Evolutionary conservation across 2,888 invertebrate genomes (phyloP).

Genomic region (Euspilapteryx auroguttella): DNA sequence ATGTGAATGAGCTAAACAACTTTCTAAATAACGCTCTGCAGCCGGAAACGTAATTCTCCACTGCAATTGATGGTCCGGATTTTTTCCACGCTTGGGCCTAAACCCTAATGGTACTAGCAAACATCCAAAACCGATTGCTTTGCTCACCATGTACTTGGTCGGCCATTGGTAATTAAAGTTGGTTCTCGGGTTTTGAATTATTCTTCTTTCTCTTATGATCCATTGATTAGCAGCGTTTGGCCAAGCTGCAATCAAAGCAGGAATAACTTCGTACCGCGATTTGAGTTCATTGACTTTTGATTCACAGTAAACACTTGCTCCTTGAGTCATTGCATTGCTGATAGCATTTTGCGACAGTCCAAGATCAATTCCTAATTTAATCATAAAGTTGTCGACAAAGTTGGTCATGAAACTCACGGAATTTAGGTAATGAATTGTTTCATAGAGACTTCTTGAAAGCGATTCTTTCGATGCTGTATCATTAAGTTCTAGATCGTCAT

Average conservation of each 20-base stretch:
- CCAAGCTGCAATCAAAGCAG: conserved; percentile 73
- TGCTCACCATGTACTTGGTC: conserved; percentile 64
- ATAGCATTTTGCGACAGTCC: conserved; percentile 59
- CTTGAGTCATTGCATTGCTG: conserved; percentile 60
- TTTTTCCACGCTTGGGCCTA: conserved; percentile 62
- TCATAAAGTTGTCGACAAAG: conserved; percentile 67
- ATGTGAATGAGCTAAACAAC: conserved; percentile 70
- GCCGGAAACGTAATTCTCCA: conserved; percentile 80
- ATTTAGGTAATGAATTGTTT: conserved; percentile 59
- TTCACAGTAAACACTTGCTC: conserved; percentile 68
- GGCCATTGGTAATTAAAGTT: conserved; percentile 71
- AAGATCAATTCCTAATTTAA: conserved; percentile 59
- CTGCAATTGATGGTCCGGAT: conserved; percentile 67
- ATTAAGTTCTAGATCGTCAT: conserved; percentile 24
- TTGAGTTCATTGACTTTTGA: conserved; percentile 33
- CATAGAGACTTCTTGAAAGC: conserved; percentile 30
- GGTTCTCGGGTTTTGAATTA: conserved; percentile 57
- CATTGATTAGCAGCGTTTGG: conserved; percentile 73
- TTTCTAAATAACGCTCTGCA: conserved; percentile 75
- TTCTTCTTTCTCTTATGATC: conserved; percentile 61
- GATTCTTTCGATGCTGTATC: conserved; percentile 22
- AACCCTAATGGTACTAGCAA: conserved; percentile 72
- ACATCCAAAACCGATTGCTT: conserved; percentile 68
- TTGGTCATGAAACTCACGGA: conserved; percentile 70
- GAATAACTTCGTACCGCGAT: conserved; percentile 67